A percentile compares a stretch with the other conserved stretches of the same genome.
phyloP scores from a whole-genome alignment of 2,113 vertebrate genomes.

The Camelus dromedarius region DNA sequence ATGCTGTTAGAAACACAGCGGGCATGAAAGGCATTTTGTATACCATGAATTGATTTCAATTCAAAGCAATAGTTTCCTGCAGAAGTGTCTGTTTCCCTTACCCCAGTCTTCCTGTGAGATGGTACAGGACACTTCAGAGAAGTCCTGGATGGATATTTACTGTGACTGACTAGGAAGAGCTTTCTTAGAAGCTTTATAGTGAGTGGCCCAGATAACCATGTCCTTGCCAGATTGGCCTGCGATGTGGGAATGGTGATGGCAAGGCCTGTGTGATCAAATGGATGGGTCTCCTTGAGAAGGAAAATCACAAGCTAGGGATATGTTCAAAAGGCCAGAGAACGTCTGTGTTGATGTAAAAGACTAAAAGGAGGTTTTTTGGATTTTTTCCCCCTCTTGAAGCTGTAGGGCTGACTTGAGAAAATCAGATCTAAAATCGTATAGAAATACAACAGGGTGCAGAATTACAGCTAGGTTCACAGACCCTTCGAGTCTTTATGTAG shows the following conservation, averaged over 20 bases:
- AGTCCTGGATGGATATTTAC: background rate
- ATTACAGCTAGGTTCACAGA: background rate
- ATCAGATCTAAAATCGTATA: background rate
- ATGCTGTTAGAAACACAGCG: background rate
- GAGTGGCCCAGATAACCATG: background rate
- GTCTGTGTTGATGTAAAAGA: background rate
- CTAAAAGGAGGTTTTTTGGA: background rate
- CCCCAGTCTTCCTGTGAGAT: background rate
- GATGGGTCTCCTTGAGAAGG: background rate
- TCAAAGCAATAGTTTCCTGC: background rate
- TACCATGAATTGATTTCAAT: background rate
- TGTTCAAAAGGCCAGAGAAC: background rate
- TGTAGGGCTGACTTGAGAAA: background rate
- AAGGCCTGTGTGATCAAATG: background rate
- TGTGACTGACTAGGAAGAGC: background rate
- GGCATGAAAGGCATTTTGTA: background rate
- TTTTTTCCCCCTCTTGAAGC: background rate
- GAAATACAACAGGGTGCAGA: background rate
- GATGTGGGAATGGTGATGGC: background rate
- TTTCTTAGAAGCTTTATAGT: background rate
- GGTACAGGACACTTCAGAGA: background rate
- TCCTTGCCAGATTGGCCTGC: background rate
- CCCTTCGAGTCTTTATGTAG: background rate
- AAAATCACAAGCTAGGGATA: background rate
- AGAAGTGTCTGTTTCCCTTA: background rate